Base-by-base conservation (phyloP, 2,113 vertebrate genomes). In the Eolophus roseicapilla region DNA sequence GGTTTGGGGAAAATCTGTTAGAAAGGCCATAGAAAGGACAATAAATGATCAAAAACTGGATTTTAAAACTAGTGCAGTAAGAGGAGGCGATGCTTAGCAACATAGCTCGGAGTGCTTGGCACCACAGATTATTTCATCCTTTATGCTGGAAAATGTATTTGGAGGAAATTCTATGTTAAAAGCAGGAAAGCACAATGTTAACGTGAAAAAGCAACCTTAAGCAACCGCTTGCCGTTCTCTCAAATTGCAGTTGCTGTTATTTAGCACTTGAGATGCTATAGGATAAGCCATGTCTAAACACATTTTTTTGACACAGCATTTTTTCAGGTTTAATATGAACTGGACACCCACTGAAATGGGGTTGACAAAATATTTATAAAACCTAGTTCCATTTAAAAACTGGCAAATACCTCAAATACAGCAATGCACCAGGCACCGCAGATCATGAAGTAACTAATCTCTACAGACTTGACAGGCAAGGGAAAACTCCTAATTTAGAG, bases 351-450 rank as follows among this genome's bases (percentile, higher is more conserved):
- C 68, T 92, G 63, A 93, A 96, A 97, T 43, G 47, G 88, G 74
- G 74, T 28, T 64, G 88, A 86, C 39, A 86, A 85, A 89, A 88
- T 70, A 92, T 81, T 92, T 96, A 93, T 59, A 93, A 88, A 95
- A 96, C 31, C 73, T 35, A 92, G 82, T 37, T 86, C 47, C 49
- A 47, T 83, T 90, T 94, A 46, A 96, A 97, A 97, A 62, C 76
- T 81, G 85, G 78, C 44, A 63, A 68, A 63, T 68, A 79, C 23
- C 23, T 86, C 84, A 93, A 93, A 83, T 57, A 50, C 12, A 94
- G 64, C 33, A 93, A 97, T 87, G 90, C 65, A 92, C 90, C 67
- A 97, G 91, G 77, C 78, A 96, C 88, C 94, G 95, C 50, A 97
- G 96, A 80, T 70, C 7, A 23, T 59, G 29, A 80, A 93, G 9